phyloP scores from a whole-genome alignment of 2,797 vertebrate species.

The Myotis myotis region DNA sequence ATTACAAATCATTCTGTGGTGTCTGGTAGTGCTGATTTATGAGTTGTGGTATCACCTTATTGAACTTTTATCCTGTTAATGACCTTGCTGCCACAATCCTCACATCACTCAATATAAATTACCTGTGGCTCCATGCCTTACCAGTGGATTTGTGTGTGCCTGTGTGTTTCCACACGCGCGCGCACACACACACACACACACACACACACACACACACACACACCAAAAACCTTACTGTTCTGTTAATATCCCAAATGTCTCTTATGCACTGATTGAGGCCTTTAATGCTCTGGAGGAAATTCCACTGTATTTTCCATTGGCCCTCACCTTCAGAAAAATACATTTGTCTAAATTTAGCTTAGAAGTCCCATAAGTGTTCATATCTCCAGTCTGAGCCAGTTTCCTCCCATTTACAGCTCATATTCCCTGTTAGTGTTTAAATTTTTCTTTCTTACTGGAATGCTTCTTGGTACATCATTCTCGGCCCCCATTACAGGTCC shows the following conservation, averaged over 20 bases:
- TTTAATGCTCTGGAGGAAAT: not conserved
- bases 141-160: not conserved
- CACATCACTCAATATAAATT: conserved; percentile 60
- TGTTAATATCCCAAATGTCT: not conserved
- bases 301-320: not conserved
- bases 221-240: not conserved
- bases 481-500: not conserved
- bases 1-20: conserved; percentile 61
- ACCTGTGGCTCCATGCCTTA: not conserved
- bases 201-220: too few species aligned
- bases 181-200: too few species aligned
- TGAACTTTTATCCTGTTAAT: conserved; percentile 71
- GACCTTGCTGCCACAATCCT: conserved; percentile 17
- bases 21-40: conserved; percentile 65
- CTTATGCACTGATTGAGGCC: not conserved
- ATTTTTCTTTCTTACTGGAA: not conserved
- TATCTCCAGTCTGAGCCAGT: not conserved
- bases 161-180: not conserved
- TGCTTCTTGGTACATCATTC: not conserved
- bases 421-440: not conserved
- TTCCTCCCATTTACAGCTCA: not conserved
- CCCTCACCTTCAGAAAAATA: not conserved
- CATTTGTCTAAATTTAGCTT: conserved; percentile 4
- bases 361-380: not conserved
- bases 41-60: conserved; percentile 62